A percentile compares a stretch with the other conserved stretches of the same genome.
These are phyloP conservation scores for Candoia aspera DNA, from an alignment of 2,113 vertebrate species.

Conservation along the genomic window DNA sequence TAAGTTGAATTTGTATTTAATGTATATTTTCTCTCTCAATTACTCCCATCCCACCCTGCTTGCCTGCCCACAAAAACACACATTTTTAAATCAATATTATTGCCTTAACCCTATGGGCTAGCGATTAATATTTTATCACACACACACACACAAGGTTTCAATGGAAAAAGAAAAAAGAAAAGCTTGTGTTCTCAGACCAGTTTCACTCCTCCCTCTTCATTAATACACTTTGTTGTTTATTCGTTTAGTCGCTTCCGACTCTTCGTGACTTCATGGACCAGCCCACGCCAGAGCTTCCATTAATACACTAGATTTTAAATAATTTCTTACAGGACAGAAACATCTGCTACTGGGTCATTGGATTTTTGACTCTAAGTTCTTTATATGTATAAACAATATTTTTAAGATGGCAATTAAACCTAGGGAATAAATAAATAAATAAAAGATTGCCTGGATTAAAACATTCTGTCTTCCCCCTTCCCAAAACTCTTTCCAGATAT, in stretches of 20 bases:
- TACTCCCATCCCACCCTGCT: background rate
- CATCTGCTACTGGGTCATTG: slow-evolving; percentile 53
- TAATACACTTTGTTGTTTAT: slow-evolving; percentile 42
- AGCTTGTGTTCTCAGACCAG: background rate
- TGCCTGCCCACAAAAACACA: background rate
- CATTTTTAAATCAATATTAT: background rate
- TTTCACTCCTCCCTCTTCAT: background rate
- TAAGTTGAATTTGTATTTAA: background rate
- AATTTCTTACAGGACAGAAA: slow-evolving; percentile 59
- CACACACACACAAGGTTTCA: slow-evolving; percentile 35
- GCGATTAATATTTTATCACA: slow-evolving; percentile 19
- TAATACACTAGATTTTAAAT: slow-evolving; percentile 52
- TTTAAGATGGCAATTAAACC: slow-evolving; percentile 57
- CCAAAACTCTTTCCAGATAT: background rate
- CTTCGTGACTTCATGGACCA: too few species aligned
- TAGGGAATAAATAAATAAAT: slow-evolving; percentile 40
- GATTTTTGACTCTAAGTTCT: slow-evolving; percentile 44
- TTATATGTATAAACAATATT: slow-evolving; percentile 53
- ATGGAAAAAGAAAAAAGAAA: slow-evolving; percentile 36
- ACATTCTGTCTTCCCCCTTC: background rate
- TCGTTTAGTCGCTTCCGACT: too few species aligned
- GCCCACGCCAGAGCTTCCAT: too few species aligned
- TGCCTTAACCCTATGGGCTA: background rate
- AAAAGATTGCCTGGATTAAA: slow-evolving; percentile 23
- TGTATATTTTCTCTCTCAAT: background rate